These are phyloP conservation scores for Progne subis DNA, from an alignment of 2,113 vertebrate species.

Conservation along the genomic window DNA sequence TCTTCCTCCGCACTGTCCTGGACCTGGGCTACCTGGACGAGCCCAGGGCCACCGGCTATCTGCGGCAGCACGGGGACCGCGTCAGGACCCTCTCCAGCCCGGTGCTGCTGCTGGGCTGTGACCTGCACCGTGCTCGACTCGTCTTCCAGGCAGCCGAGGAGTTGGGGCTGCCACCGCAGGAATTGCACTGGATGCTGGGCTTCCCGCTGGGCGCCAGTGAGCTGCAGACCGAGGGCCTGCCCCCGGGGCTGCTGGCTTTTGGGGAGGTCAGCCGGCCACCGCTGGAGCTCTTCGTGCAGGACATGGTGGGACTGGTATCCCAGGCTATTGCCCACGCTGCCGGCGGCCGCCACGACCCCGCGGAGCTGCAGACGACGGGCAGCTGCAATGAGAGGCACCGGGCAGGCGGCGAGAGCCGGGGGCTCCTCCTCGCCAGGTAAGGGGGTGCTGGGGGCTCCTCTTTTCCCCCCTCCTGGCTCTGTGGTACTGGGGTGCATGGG, in stretches of 20 bases:
- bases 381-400: constrained; percentile 78
- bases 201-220: constrained; percentile 80
- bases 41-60: constrained; percentile 54
- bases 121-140: constrained; percentile 70
- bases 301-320: constrained; percentile 82
- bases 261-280: constrained; percentile 85
- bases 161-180: constrained; percentile 70
- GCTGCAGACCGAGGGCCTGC: constrained; percentile 85
- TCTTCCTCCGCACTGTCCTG: constrained; percentile 74
- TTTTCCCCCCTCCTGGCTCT: fast-evolving
- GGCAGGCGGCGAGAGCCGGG: constrained; percentile 58
- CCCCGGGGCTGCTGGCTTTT: constrained; percentile 86
- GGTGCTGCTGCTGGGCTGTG: constrained; percentile 83
- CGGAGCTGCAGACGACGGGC: constrained; percentile 75
- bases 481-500: fast-evolving
- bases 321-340: constrained; percentile 76
- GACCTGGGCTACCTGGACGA: constrained; percentile 76
- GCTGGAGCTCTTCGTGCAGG: constrained; percentile 84
- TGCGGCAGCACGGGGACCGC: constrained; percentile 66
- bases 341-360: constrained; percentile 65
- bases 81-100: constrained; percentile 69
- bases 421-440: constrained; percentile 83
- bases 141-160: constrained; percentile 77
- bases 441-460: background rate
- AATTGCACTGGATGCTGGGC: constrained; percentile 90